Evolutionary conservation across 2,888 invertebrate species (phyloP), one percentile per base, ranked within the genome.

Genomic region (Malthinus seriepunctatus): DNA sequence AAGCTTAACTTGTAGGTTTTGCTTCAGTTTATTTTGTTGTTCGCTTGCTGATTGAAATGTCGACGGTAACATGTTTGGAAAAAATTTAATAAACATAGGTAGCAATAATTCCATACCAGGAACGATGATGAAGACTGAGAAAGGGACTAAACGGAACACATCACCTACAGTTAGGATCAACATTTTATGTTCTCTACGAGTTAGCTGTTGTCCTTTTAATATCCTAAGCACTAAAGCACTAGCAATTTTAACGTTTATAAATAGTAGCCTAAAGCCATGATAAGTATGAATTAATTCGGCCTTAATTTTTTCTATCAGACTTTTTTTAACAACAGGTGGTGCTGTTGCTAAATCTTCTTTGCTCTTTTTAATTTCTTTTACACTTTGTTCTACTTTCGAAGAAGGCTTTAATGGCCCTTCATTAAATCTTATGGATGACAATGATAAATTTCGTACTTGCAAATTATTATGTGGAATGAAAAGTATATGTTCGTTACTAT

Each of bases 61-160:
- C 34, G 96, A 96, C 8, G 99, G 99, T 67, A 99, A 81, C 94
- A 99, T 94, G 64, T 91, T 91, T 9, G 99, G 98, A 79, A 99
- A 99, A 53, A 99, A 80, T 81, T 97, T 97, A 31, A 99, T 88
- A 63, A 86, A 93, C 14, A 99, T 72, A 8, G 99, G 99, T 69
- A 99, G 81, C 49, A 95, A 77, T 66, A 99, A 86, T 80, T 99
- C 99, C 89, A 98, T 91, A 77, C 99, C 99, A 51, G 99, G 99
- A 53, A 99, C 93, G 64, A 94, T 86, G 65, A 99, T 87, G 76
- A 99, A 97, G 52, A 99, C 93, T 47, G 97, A 93, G 79, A 99
- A 99, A 6, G 99, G 99, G 56, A 99, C 89, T 75, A 99, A 84
- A 67, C 99, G 90, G 76, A 99, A 97, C 68, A 99, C 76, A 80